Evolutionary conservation across 1,140 invertebrate genomes (phyloP).

Genomic region (Teleogryllus occipitalis): DNA sequence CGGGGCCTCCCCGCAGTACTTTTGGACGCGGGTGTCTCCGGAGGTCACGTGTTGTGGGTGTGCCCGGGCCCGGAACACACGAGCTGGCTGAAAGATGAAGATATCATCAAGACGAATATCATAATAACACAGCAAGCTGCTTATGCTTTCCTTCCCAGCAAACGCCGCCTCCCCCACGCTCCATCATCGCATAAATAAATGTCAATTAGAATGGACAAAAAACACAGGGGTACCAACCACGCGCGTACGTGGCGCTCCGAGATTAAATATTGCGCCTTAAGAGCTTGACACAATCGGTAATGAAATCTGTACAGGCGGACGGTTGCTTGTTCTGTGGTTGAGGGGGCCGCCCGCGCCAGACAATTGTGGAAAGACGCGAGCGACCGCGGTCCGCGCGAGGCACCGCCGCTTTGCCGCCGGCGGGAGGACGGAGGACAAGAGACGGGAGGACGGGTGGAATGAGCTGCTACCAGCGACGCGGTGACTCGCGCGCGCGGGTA

Average conservation of each 20-base stretch:
- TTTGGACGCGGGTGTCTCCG: neutral
- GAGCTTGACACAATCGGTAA: conserved; percentile 1
- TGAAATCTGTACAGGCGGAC: neutral
- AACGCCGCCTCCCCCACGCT: neutral
- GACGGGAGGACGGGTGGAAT: too few species aligned
- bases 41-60: neutral
- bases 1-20: neutral
- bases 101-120: conserved; percentile 1
- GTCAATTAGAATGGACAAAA: conserved; percentile 5
- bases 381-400: too few species aligned
- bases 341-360: neutral
- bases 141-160: neutral
- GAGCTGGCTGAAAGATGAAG: conserved; percentile 3
- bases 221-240: neutral
- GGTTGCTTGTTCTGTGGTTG: neutral
- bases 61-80: neutral
- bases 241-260: neutral
- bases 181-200: conserved; percentile 5
- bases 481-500: too few species aligned
- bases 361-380: too few species aligned
- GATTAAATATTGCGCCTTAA: conserved; percentile 1
- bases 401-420: too few species aligned
- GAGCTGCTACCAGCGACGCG: too few species aligned
- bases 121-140: neutral
- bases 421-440: too few species aligned